phyloP scores from a whole-genome alignment of 1,140 invertebrate genomes.

The Polyergus mexicanus region DNA sequence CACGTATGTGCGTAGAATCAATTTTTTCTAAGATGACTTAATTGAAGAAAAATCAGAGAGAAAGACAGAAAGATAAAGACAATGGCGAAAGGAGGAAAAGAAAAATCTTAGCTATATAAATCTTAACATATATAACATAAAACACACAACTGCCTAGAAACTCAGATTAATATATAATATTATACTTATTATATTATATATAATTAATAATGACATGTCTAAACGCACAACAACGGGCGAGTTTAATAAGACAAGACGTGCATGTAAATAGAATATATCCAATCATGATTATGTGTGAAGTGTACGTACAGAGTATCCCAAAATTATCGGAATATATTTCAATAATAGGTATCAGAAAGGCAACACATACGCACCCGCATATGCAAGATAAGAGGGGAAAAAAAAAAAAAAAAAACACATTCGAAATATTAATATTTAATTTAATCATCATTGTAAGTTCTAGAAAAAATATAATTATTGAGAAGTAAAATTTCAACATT shows the following conservation, averaged over 20 bases:
- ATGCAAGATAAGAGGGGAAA: background rate
- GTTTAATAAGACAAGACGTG: conserved; percentile 80
- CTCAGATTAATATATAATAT: conserved; percentile 80
- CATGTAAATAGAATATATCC: conserved; percentile 72
- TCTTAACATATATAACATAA: conserved; percentile 76
- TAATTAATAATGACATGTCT: conserved; percentile 81
- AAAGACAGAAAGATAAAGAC: background rate
- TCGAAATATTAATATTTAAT: background rate
- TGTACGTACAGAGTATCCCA: conserved; percentile 13
- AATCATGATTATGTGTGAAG: conserved; percentile 59
- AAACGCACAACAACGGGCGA: conserved; percentile 86
- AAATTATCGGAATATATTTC: conserved; percentile 38
- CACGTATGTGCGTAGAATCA: conserved; percentile 7
- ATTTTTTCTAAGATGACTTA: conserved; percentile 45
- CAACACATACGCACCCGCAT: background rate
- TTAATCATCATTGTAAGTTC: too few species aligned
- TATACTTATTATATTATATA: conserved; percentile 80
- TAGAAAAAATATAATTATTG: background rate
- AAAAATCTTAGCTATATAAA: conserved; percentile 72
- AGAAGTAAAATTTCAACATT: background rate
- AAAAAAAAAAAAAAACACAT: background rate
- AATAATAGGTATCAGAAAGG: background rate
- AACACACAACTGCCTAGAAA: conserved; percentile 84
- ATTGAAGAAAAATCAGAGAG: conserved; percentile 16
- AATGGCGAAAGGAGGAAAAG: conserved; percentile 2